Percentiles rank a stretch among this genome's conserved stretches.
Evolutionary conservation across 1,140 invertebrate species (phyloP).

Genomic region (Habropoda laboriosa): DNA sequence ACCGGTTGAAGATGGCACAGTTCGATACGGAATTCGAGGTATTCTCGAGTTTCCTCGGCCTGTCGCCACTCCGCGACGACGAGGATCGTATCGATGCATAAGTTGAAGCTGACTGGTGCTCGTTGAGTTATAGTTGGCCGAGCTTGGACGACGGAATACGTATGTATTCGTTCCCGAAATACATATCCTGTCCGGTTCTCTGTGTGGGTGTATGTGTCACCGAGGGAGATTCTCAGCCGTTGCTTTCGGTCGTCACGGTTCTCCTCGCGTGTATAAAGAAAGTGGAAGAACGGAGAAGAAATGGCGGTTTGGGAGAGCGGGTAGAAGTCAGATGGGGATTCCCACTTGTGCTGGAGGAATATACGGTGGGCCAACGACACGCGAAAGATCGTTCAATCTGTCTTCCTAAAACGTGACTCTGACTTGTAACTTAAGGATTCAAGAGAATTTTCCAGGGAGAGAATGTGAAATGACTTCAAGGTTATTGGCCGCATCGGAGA

Average conservation of each 20-base stretch:
- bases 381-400: constrained; percentile 31
- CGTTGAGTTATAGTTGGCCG: constrained; percentile 63
- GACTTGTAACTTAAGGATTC: neutral
- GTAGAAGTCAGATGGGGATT: neutral
- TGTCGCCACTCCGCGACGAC: constrained; percentile 13
- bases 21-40: constrained; percentile 61
- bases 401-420: constrained; percentile 2
- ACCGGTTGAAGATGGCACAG: constrained; percentile 52
- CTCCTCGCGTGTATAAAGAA: constrained; percentile 18
- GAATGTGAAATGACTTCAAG: neutral
- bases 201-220: neutral
- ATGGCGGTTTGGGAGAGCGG: neutral
- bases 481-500: neutral
- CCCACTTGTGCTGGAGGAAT: neutral
- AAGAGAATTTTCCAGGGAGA: neutral
- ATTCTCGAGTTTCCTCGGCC: constrained; percentile 43
- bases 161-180: constrained; percentile 43
- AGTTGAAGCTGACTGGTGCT: constrained; percentile 46
- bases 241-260: constrained; percentile 51
- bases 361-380: constrained; percentile 32
- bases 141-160: constrained; percentile 10
- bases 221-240: constrained; percentile 5
- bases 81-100: constrained; percentile 59
- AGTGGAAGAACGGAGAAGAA: neutral
- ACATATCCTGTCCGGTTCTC: constrained; percentile 30